phyloP scores from a whole-genome alignment of 2,888 invertebrate species.

The Idaea straminata region DNA sequence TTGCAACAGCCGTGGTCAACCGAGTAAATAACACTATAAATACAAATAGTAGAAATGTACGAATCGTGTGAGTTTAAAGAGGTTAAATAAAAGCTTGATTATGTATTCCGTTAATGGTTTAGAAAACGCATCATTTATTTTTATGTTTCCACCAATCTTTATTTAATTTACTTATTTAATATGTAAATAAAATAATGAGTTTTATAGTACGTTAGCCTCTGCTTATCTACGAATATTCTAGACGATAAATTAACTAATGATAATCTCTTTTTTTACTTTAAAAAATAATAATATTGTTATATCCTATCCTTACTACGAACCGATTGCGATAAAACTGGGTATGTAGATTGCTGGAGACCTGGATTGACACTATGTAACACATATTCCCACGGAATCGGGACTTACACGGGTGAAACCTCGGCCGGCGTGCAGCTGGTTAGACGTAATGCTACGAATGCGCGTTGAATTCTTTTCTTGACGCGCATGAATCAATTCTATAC shows the following conservation, averaged over 20 bases:
- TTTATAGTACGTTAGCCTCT: not conserved
- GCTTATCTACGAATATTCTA: too few species aligned
- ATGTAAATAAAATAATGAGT: not conserved
- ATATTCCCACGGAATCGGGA: too few species aligned
- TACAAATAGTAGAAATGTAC: not conserved
- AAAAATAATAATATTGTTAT: too few species aligned
- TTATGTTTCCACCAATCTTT: not conserved
- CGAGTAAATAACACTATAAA: not conserved
- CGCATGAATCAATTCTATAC: not conserved
- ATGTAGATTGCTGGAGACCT: too few species aligned
- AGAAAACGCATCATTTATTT: not conserved
- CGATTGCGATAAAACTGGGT: too few species aligned
- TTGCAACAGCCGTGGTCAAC: too few species aligned
- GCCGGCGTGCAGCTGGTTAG: too few species aligned
- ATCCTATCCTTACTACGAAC: too few species aligned
- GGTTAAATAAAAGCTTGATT: not conserved
- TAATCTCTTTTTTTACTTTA: too few species aligned
- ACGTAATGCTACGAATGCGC: constrained; percentile 26
- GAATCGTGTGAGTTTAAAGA: not conserved
- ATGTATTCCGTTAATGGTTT: not conserved
- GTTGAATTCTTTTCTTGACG: constrained; percentile 51
- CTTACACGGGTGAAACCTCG: too few species aligned
- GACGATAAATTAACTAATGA: too few species aligned
- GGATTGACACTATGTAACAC: too few species aligned
- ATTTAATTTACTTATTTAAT: not conserved